Base-by-base conservation (phyloP, 1,140 invertebrate species). In the Drosophila melanica region DNA sequence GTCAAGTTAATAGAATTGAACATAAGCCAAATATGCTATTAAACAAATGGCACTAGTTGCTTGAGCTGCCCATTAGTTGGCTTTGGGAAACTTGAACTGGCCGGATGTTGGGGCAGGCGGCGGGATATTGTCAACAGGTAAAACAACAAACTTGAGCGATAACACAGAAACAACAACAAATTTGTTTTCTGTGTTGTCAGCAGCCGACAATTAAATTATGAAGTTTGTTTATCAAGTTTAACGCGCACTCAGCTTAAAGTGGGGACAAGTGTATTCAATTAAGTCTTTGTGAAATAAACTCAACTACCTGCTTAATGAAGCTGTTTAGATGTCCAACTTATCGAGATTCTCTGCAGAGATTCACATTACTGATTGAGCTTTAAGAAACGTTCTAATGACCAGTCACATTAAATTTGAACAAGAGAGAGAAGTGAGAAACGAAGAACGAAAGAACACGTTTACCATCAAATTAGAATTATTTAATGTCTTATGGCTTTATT, bases 121-220 rank as follows among this genome's bases (percentile, higher is more conserved):
- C 74, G 48, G 70, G 65, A 59, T 77, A 63, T 71, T 86, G 78
- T 81, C 81, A 84, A 80, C 80, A 84, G 80, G 80, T 84, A 84
- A 66, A 51, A 84, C 80, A 86, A 86, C 82, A 86, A 81, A 79
- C 75, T 81, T 81, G 78, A 62, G 66, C 53, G 70, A 71, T 64
- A 62, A 74, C 37, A 37, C 67, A 45, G 10, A 18, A 74, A 18
- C 55, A 72, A 11, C 48, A 72, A 45, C 51, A 65, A 33, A 44
- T 65, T 30, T 14, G 44, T 23, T 33, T 35, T 35, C 71, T 69
- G 42, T 44, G 44, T 42, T 39, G 39, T 55, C 42, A 66, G 20
- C 50, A 58, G 14, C 35, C 47, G 37, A 12, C 62, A 69, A 50
- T 62, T 62, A 47, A 67, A 68, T 53, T 68, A 55, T 47, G 35